Percentiles rank a stretch among this genome's conserved stretches.
phyloP scores from a whole-genome alignment of 2,797 vertebrate species.

The Zalophus californianus region DNA sequence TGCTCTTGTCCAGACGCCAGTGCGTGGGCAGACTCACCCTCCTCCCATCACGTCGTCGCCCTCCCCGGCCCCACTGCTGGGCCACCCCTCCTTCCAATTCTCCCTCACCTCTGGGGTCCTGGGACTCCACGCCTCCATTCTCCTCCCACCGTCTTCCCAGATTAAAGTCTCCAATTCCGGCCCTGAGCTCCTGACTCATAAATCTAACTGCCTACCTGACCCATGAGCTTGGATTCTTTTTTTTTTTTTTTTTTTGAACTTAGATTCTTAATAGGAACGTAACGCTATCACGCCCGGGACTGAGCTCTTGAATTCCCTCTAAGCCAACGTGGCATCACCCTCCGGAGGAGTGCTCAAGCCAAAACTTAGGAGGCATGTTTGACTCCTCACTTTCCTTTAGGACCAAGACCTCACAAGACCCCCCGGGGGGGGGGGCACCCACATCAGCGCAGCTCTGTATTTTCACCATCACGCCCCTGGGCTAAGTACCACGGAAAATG shows the following conservation, averaged over 20 bases:
- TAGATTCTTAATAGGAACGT: background rate
- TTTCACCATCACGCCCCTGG: no score
- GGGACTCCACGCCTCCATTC: background rate
- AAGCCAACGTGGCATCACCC: background rate
- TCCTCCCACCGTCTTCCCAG: background rate
- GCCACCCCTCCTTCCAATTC: background rate
- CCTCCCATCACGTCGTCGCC: background rate
- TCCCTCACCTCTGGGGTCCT: background rate
- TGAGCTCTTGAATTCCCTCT: background rate
- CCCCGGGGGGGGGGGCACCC: accelerated
- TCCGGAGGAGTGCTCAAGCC: background rate
- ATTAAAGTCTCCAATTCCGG: background rate
- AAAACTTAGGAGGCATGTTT: no score
- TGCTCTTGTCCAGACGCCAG: accelerated
- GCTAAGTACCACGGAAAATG: background rate
- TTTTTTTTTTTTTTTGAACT: background rate
- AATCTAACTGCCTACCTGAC: background rate
- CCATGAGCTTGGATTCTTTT: background rate
- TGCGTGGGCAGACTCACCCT: background rate
- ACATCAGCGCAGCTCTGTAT: no score
- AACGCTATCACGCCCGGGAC: background rate
- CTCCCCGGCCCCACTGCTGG: accelerated
- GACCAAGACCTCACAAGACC: background rate
- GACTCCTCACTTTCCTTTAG: background rate
- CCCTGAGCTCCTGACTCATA: background rate